A percentile compares a stretch with the other conserved stretches of the same genome.
Evolutionary conservation across 2,888 invertebrate species (phyloP).

Genomic region (Apocheima hispidaria): DNA sequence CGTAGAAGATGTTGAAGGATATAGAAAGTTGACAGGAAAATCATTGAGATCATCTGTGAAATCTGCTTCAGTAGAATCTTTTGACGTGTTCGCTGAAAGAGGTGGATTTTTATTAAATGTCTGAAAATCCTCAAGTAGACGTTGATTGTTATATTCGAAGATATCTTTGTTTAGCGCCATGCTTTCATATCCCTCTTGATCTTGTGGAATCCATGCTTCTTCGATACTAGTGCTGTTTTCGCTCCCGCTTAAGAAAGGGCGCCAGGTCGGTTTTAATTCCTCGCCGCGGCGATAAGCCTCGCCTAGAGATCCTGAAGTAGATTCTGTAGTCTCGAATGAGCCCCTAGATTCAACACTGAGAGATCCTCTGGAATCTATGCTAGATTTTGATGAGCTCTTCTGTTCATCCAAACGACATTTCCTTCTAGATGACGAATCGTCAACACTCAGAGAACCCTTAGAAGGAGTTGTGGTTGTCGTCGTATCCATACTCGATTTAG

Average conservation of each 20-base stretch:
- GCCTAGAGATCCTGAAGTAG: conserved; percentile 91
- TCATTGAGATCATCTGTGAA: conserved; percentile 92
- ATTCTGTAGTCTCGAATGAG: conserved; percentile 90
- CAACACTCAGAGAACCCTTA: conserved; percentile 82
- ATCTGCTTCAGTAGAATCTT: conserved; percentile 87
- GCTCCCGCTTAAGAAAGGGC: conserved; percentile 92
- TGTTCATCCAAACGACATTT: conserved; percentile 77
- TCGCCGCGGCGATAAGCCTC: conserved; percentile 89
- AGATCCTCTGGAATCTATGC: conserved; percentile 88
- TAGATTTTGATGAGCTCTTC: conserved; percentile 87
- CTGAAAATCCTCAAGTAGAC: conserved; percentile 80
- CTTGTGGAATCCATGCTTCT: conserved; percentile 93
- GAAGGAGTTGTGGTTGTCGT: conserved; percentile 81
- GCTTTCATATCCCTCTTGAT: conserved; percentile 88
- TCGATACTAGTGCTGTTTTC: conserved; percentile 95
- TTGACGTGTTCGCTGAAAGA: conserved; percentile 78
- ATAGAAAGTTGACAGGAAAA: conserved; percentile 91
- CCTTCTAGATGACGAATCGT: conserved; percentile 80
- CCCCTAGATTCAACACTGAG: conserved; percentile 90
- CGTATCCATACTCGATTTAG: conserved; percentile 87
- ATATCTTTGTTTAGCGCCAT: conserved; percentile 80
- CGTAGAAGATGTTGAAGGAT: conserved; percentile 88
- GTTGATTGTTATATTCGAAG: conserved; percentile 78
- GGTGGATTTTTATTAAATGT: conserved; percentile 82
- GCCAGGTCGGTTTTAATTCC: conserved; percentile 93